Conservation (phyloP, 1,140 invertebrate genomes). For the Drosophila gunungcola region DNA sequence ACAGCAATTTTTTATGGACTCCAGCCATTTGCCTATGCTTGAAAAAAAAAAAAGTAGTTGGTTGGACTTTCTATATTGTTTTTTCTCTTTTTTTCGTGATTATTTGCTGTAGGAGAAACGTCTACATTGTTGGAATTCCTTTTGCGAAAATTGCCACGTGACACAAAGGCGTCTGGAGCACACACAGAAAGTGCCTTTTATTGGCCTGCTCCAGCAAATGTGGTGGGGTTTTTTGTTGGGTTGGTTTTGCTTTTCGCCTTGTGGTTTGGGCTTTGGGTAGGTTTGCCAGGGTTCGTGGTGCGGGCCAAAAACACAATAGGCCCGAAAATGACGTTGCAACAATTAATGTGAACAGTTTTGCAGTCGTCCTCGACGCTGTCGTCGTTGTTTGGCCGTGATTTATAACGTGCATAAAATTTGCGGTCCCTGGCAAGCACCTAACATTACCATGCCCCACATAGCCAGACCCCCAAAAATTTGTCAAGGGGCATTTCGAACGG, state of each 20-base stretch:
- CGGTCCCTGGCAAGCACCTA: conserved; percentile 66
- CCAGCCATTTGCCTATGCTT: conserved; percentile 55
- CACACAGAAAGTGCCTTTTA: conserved; percentile 71
- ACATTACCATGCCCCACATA: conserved; percentile 44
- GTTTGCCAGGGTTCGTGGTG: conserved; percentile 17
- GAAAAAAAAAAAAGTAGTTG: conserved; percentile 40
- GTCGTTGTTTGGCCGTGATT: conserved; percentile 66
- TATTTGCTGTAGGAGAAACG: conserved; percentile 72
- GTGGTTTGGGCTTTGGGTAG: neutral
- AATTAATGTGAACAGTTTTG: conserved; percentile 82
- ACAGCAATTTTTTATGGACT: conserved; percentile 66
- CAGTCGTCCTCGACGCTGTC: conserved; percentile 68
- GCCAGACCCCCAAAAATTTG: conserved; percentile 38
- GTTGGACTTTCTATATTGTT: conserved; percentile 40
- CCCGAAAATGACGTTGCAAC: conserved; percentile 81
- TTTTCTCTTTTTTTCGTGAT: conserved; percentile 14
- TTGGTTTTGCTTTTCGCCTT: neutral
- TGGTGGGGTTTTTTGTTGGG: neutral
- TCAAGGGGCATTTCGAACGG: conserved; percentile 15
- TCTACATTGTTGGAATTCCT: conserved; percentile 80
- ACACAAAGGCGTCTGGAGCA: conserved; percentile 80
- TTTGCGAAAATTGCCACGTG: conserved; percentile 78
- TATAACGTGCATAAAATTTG: conserved; percentile 82
- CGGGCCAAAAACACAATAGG: conserved; percentile 61
- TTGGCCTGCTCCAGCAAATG: conserved; percentile 51